Conservation (phyloP, 30 jellyfish, hydroid and myxozoan genomes). For the Pelagia noctiluca region DNA sequence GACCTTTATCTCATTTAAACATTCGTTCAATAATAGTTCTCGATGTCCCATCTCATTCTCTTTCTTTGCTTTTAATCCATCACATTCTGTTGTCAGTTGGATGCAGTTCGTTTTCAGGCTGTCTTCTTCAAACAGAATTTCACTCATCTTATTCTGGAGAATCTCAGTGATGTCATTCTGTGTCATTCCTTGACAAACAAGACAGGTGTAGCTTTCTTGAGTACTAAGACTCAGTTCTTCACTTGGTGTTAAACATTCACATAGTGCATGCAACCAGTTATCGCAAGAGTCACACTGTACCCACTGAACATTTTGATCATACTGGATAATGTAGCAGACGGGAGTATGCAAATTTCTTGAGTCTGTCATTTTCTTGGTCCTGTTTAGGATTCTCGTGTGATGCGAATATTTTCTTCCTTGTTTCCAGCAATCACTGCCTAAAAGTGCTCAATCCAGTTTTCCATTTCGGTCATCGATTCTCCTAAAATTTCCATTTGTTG, state of each 20-base stretch:
- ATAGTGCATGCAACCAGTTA: conserved; percentile 6
- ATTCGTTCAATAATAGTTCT: not conserved
- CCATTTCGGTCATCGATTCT: conserved; percentile 1
- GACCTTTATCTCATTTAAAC: conserved; percentile 26
- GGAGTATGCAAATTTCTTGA: conserved; percentile 13
- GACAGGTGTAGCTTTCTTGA: not conserved
- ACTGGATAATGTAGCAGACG: not conserved
- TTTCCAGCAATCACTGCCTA: conserved; percentile 11
- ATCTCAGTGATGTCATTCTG: not conserved
- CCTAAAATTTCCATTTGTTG: not conserved
- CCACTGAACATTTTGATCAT: conserved; percentile 2
- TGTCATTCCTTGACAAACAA: not conserved
- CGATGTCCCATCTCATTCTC: not conserved
- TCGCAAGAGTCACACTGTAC: conserved; percentile 22
- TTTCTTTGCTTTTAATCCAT: conserved; percentile 12
- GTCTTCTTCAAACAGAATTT: not conserved
- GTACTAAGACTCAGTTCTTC: conserved; percentile 2
- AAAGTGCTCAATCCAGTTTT: conserved; percentile 10
- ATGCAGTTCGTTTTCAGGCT: not conserved
- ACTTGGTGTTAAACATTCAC: conserved; percentile 27
- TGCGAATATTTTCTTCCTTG: conserved; percentile 10
- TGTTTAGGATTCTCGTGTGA: conserved; percentile 15
- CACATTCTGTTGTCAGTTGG: not conserved
- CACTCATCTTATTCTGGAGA: not conserved
- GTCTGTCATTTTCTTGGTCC: conserved; percentile 6